Conservation (phyloP, 1,140 invertebrate genomes). For the Drosophila suzukii region DNA sequence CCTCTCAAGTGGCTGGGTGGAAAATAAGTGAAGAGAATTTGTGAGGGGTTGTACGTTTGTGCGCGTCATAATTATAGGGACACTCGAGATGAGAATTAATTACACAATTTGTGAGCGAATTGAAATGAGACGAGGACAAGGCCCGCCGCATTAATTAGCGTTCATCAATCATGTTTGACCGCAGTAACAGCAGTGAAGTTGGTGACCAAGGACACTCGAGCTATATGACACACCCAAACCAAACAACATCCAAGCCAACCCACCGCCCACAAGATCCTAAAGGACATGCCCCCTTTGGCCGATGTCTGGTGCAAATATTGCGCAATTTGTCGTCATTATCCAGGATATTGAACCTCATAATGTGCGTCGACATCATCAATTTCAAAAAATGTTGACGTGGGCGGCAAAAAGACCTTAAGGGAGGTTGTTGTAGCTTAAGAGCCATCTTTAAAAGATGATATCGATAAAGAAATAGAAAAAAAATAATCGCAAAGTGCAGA, state of each 20-base stretch:
- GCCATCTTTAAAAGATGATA: slow-evolving; percentile 28
- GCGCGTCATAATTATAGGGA: slow-evolving; percentile 67
- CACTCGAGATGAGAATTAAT: slow-evolving; percentile 78
- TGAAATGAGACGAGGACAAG: slow-evolving; percentile 1
- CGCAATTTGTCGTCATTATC: slow-evolving; percentile 83
- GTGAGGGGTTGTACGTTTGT: neutral
- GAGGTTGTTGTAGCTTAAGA: neutral
- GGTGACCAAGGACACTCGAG: slow-evolving; percentile 49
- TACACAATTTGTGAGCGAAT: slow-evolving; percentile 65
- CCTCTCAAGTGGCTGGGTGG: neutral
- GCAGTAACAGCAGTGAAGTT: slow-evolving; percentile 35
- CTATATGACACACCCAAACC: slow-evolving; percentile 5
- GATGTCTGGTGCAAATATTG: slow-evolving; percentile 70
- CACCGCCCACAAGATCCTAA: slow-evolving; percentile 10
- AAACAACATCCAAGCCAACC: slow-evolving; percentile 15
- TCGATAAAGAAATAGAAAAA: slow-evolving; percentile 3
- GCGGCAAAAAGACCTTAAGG: slow-evolving; percentile 1
- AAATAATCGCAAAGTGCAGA: neutral
- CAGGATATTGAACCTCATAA: slow-evolving; percentile 82
- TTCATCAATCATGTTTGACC: slow-evolving; percentile 83
- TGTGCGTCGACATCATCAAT: slow-evolving; percentile 78
- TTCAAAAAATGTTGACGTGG: slow-evolving; percentile 67
- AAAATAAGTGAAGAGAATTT: neutral
- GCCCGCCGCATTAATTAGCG: slow-evolving; percentile 75
- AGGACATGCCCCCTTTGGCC: slow-evolving; percentile 1